These are phyloP conservation scores for Hypsibius dujardini DNA, from an alignment of 1,140 invertebrate species.

Conservation along the genomic window DNA sequence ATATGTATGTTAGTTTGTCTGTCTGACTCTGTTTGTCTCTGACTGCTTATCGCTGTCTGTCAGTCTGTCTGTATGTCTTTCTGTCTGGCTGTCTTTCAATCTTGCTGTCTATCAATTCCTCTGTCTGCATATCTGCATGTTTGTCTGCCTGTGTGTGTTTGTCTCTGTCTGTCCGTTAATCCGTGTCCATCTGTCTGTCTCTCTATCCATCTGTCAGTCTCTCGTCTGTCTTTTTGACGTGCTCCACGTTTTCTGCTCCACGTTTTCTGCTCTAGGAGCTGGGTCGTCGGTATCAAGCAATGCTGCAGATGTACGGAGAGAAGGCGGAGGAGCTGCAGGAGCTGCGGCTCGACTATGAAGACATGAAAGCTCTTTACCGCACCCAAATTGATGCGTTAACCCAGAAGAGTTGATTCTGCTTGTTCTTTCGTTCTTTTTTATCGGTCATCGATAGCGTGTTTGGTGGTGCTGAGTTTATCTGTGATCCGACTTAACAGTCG, in stretches of 20 bases:
- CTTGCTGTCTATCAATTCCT: no score
- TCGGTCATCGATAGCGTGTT: no score
- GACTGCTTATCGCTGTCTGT: no score
- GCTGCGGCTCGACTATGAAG: conserved; percentile 65
- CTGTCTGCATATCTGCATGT: no score
- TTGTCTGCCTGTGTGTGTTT: no score
- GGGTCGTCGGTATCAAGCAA: conserved; percentile 60
- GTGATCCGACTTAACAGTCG: no score
- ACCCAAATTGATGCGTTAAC: conserved; percentile 36
- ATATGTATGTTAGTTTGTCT: no score
- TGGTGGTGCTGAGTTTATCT: no score
- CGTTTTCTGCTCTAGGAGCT: conserved; percentile 37
- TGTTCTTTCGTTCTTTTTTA: no score
- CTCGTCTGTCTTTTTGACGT: neutral
- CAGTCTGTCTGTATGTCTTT: no score
- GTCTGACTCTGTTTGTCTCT: no score
- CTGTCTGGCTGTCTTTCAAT: no score
- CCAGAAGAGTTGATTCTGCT: neutral
- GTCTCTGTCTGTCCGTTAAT: neutral
- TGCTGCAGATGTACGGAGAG: conserved; percentile 71
- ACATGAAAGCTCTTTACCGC: conserved; percentile 90
- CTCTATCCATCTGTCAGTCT: neutral
- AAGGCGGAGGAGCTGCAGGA: conserved; percentile 78
- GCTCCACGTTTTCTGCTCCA: neutral
- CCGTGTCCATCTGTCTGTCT: neutral